Evolutionary conservation across 2,888 invertebrate species (phyloP).

Genomic region (Siphlonurus alternatus): DNA sequence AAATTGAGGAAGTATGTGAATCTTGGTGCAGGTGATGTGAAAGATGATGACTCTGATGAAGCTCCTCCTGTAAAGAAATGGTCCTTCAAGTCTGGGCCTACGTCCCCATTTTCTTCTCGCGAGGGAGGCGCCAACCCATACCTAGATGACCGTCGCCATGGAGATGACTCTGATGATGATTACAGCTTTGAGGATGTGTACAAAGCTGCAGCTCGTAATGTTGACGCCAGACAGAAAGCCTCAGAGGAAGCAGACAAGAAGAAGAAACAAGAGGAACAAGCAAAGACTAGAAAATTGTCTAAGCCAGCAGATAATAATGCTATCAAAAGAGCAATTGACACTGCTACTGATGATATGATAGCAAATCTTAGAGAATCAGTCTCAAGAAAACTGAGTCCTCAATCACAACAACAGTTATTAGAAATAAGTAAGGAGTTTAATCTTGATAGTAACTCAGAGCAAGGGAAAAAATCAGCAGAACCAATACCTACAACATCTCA

Average conservation of each 20-base stretch:
- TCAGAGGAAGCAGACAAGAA: not conserved
- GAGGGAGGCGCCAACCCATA: conserved; percentile 28
- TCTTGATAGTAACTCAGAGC: no score
- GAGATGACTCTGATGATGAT: conserved; percentile 53
- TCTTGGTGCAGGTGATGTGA: conserved; percentile 24
- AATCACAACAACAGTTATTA: no score
- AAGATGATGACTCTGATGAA: not conserved
- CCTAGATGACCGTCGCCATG: conserved; percentile 16
- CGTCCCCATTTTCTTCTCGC: conserved; percentile 34
- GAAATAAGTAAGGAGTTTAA: no score
- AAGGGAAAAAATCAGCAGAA: not conserved
- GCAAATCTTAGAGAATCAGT: not conserved
- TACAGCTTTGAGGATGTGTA: conserved; percentile 73
- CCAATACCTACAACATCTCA: not conserved
- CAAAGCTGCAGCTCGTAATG: conserved; percentile 55
- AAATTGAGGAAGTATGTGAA: conserved; percentile 59
- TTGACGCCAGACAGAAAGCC: conserved; percentile 35
- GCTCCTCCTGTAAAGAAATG: conserved; percentile 13
- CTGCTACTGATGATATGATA: not conserved
- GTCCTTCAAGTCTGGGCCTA: conserved; percentile 18
- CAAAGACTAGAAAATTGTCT: not conserved
- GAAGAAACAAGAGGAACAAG: conserved; percentile 16
- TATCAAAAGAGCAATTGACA: not conserved
- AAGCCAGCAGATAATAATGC: not conserved
- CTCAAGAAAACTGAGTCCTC: not conserved